Evolutionary conservation across 2,113 vertebrate species (phyloP).

Genomic region (Cyprinus carpio): DNA sequence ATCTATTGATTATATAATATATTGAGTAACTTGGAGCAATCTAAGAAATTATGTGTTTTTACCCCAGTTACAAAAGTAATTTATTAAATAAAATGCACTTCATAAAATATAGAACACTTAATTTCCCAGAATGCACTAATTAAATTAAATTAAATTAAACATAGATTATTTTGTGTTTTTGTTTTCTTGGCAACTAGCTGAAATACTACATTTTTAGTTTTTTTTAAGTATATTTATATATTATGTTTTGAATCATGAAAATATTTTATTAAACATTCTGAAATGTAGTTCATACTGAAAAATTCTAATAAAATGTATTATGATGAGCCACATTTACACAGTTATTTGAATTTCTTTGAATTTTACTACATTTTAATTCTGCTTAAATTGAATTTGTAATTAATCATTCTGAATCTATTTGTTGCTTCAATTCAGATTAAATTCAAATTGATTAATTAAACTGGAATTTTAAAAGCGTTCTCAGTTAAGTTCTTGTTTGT

Average conservation of each 20-base stretch:
- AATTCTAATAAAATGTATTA: neutral
- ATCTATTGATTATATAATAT: neutral
- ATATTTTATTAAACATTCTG: neutral
- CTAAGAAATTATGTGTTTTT: neutral
- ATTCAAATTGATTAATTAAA: neutral
- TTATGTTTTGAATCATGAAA: no score
- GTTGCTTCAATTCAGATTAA: neutral
- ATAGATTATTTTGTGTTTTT: neutral
- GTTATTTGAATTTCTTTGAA: neutral
- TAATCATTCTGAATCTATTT: neutral
- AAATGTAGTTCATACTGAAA: neutral
- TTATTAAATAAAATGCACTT: neutral
- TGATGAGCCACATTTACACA: neutral
- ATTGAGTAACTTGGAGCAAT: neutral
- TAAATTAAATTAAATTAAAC: neutral
- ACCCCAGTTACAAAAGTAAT: neutral
- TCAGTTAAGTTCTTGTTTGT: neutral
- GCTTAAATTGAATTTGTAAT: no score
- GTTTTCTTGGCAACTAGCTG: no score
- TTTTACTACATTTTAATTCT: neutral
- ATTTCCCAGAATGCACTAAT: neutral
- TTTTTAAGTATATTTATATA: no score
- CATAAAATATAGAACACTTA: neutral
- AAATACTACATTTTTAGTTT: no score
- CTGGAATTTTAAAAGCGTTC: neutral